Conservation (phyloP, 2,888 invertebrate species). For the Oxycera nigricornis region DNA sequence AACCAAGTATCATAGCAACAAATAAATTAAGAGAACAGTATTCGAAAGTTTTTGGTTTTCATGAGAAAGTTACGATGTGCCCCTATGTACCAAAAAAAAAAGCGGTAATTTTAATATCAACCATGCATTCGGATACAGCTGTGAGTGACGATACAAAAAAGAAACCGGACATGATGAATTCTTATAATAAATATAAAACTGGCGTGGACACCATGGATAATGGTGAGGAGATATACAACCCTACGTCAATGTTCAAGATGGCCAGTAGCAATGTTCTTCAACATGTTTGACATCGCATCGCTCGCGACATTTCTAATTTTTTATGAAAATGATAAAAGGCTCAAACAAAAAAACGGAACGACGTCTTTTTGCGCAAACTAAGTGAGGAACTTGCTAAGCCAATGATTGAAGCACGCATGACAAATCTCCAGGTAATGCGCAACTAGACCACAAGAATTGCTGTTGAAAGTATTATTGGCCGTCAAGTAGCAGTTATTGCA, state of each 20-base stretch:
- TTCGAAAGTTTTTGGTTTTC: conserved; percentile 47
- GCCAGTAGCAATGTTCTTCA: too few species aligned
- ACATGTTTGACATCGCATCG: too few species aligned
- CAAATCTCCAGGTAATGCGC: too few species aligned
- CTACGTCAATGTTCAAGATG: background rate
- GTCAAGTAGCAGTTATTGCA: background rate
- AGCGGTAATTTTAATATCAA: conserved; percentile 33
- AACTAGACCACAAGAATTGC: background rate
- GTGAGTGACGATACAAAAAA: background rate
- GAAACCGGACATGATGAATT: conserved; percentile 11
- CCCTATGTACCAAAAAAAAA: conserved; percentile 46
- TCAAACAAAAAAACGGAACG: background rate
- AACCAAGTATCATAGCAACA: background rate
- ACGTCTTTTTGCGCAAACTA: background rate
- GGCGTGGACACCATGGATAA: conserved; percentile 12
- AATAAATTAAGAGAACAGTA: conserved; percentile 37
- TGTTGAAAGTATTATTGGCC: background rate
- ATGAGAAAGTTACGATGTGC: conserved; percentile 42
- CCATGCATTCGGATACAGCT: too few species aligned
- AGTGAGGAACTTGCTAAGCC: background rate
- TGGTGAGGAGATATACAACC: background rate
- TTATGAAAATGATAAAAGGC: too few species aligned
- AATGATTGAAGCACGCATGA: background rate
- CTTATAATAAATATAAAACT: conserved; percentile 3
- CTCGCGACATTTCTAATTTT: too few species aligned